Evolutionary conservation across 2,797 vertebrate species (phyloP).

Genomic region (Schizopygopsis malacanthus): DNA sequence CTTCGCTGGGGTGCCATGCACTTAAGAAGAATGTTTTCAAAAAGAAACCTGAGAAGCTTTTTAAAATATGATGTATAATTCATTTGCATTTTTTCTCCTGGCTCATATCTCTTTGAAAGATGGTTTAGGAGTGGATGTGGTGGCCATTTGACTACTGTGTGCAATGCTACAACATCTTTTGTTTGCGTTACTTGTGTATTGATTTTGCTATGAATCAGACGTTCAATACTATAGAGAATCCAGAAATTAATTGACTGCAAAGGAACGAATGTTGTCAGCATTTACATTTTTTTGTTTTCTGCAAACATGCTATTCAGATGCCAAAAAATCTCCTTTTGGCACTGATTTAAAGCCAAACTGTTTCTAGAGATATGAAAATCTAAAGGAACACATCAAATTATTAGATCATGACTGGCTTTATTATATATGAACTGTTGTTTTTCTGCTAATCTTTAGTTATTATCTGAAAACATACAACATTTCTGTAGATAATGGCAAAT

Average conservation of each 20-base stretch:
- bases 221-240: background rate
- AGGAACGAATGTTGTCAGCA: background rate
- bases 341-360: background rate
- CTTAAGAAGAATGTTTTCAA: slow-evolving; percentile 81
- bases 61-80: slow-evolving; percentile 84
- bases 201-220: slow-evolving; percentile 26
- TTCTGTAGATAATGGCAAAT: background rate
- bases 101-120: slow-evolving; percentile 68
- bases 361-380: background rate
- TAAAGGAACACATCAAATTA: background rate
- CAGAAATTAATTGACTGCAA: slow-evolving; percentile 1
- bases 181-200: background rate
- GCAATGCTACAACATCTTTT: background rate
- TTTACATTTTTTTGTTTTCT: background rate
- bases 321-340: background rate
- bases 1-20: slow-evolving; percentile 68
- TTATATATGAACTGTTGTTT: background rate
- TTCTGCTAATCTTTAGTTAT: too few relatives aligned
- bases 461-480: background rate
- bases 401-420: background rate
- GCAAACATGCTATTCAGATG: background rate
- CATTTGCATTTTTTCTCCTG: slow-evolving; percentile 79
- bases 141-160: slow-evolving; percentile 9
- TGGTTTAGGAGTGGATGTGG: slow-evolving; percentile 63
- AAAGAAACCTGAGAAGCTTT: slow-evolving; percentile 80